These are phyloP conservation scores for Acanthosoma haemorrhoidale DNA, from an alignment of 2,888 invertebrate species.

Conservation along the genomic window DNA sequence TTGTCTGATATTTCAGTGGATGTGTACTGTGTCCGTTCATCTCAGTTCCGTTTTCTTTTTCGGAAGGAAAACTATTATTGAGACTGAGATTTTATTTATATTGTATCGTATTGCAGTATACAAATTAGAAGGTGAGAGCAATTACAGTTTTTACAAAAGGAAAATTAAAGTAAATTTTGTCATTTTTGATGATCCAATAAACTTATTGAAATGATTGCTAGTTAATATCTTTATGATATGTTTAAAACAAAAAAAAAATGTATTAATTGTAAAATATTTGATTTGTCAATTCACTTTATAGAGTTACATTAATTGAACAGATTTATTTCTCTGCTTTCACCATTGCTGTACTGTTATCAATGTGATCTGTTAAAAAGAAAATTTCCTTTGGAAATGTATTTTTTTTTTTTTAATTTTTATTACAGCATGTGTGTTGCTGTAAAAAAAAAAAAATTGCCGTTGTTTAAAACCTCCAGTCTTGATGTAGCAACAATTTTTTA, in stretches of 20 bases:
- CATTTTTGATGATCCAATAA: constrained; percentile 21
- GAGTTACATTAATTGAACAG: constrained; percentile 8
- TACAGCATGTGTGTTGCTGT: constrained; percentile 26
- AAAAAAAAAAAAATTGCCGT: constrained; percentile 20
- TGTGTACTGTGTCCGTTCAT: constrained; percentile 25
- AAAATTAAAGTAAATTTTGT: constrained; percentile 12
- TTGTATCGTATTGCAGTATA: constrained; percentile 25
- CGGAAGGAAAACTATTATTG: constrained; percentile 4
- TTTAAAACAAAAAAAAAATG: constrained; percentile 12
- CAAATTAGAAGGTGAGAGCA: constrained; percentile 27
- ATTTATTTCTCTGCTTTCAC: constrained; percentile 23
- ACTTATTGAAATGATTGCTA: background rate
- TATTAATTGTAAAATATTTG: constrained; percentile 27
- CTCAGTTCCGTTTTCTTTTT: constrained; percentile 22
- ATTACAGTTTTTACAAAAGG: constrained; percentile 4
- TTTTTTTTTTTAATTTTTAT: background rate
- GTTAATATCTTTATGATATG: constrained; percentile 25
- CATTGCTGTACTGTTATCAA: constrained; percentile 22
- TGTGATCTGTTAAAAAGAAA: constrained; percentile 20
- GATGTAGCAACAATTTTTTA: constrained; percentile 29
- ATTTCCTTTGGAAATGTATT: constrained; percentile 25
- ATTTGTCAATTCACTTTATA: constrained; percentile 28
- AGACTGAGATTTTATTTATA: constrained; percentile 29
- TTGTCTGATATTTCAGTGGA: constrained; percentile 13
- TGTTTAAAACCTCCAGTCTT: constrained; percentile 25